A percentile compares a stretch with the other conserved stretches of the same genome.
phyloP scores from a whole-genome alignment of 2,113 vertebrate species.

The Plecturocebus donacophilus region DNA sequence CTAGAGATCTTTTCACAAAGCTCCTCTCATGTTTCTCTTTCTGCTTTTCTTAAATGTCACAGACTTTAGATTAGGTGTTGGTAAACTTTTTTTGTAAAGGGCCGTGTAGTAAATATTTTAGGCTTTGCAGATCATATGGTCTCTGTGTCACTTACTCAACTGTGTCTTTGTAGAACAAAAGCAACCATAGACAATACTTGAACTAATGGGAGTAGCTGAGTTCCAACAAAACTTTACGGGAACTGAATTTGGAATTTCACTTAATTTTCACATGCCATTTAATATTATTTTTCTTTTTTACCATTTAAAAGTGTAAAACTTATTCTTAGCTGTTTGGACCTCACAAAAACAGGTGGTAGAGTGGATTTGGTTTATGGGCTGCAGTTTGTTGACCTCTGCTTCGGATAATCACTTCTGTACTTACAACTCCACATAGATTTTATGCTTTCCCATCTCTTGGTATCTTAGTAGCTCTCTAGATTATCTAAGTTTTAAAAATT shows the following conservation, averaged over 20 bases:
- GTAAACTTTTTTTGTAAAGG: slow-evolving; percentile 35
- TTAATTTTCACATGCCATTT: slow-evolving; percentile 57
- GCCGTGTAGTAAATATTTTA: slow-evolving; percentile 39
- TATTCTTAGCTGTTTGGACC: not conserved
- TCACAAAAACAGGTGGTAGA: not conserved
- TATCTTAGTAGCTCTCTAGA: not conserved
- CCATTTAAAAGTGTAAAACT: slow-evolving; percentile 12
- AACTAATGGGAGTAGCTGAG: not conserved
- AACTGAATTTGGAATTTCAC: slow-evolving; percentile 58
- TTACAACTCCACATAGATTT: slow-evolving; percentile 30
- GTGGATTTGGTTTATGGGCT: not conserved
- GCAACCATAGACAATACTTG: not conserved
- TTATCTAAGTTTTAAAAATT: not conserved
- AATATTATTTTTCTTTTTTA: slow-evolving; percentile 14
- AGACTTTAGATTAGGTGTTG: not conserved
- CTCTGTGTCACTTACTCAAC: slow-evolving; percentile 6
- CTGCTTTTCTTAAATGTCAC: slow-evolving; percentile 30
- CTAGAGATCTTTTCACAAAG: slow-evolving; percentile 25
- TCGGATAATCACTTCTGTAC: not conserved
- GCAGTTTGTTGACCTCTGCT: not conserved
- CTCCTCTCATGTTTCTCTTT: slow-evolving; percentile 30
- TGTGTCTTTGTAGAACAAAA: slow-evolving; percentile 26
- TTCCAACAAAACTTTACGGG: slow-evolving; percentile 50
- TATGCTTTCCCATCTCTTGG: not conserved
- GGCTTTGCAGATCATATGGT: not conserved